phyloP scores from a whole-genome alignment of 2,888 invertebrate genomes.

The Cylloceria caligata region DNA sequence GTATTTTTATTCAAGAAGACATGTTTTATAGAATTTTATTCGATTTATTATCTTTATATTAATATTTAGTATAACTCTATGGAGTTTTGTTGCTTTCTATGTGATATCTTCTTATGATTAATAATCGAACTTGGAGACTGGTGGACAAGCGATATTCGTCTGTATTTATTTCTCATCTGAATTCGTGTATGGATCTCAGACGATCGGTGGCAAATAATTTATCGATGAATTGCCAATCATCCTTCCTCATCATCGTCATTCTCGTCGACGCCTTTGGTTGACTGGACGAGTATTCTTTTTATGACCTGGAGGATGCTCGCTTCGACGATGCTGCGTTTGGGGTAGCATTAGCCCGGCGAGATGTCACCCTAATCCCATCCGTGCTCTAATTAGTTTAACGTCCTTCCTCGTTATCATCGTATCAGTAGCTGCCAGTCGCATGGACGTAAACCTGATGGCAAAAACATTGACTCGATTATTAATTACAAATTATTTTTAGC shows the following conservation, averaged over 20 bases:
- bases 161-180: constrained; percentile 49
- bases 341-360: constrained; percentile 61
- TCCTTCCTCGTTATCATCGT: constrained; percentile 68
- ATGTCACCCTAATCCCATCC: constrained; percentile 69
- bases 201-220: constrained; percentile 41
- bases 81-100: background rate
- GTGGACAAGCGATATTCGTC: constrained; percentile 23
- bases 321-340: constrained; percentile 45
- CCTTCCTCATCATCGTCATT: constrained; percentile 29
- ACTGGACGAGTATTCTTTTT: constrained; percentile 38
- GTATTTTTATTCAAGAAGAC: constrained; percentile 4
- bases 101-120: constrained; percentile 33
- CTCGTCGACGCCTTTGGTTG: constrained; percentile 14
- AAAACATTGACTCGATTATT: background rate
- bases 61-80: constrained; percentile 2
- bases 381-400: constrained; percentile 68
- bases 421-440: constrained; percentile 64
- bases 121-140: constrained; percentile 65
- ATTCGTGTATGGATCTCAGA: constrained; percentile 24
- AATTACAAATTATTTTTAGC: background rate
- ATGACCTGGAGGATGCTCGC: constrained; percentile 30
- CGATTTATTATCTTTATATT: constrained; percentile 2
- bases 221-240: constrained; percentile 23
- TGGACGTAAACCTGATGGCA: constrained; percentile 60
- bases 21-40: constrained; percentile 11